Conservation (phyloP, 1,140 invertebrate genomes). For the Bombyx mori region ASM3026992v2 NC_085131.1:3355501-3356000, state of each 20-base stretch:
- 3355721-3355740: constrained; percentile 97
- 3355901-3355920: constrained; percentile 79
- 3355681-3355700: constrained; percentile 99
- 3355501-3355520: no score
- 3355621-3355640: no score
- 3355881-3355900: constrained; percentile 96
- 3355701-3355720: constrained; percentile 99
- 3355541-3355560: no score
- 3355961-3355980: no score
- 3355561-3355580: no score
- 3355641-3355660: no score
- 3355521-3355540: no score
- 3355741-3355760: constrained; percentile 94
- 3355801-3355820: constrained; percentile 93
- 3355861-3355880: constrained; percentile 92
- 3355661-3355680: constrained; percentile 80
- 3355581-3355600: no score
- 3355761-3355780: constrained; percentile 99
- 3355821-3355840: constrained; percentile 96
- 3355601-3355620: no score
- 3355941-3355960: constrained; percentile 13
- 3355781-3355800: constrained; percentile 95
- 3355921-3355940: constrained; percentile 10
- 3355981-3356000: no score
- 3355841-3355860: constrained; percentile 89